phyloP scores from a whole-genome alignment of 2,113 vertebrate species.

The Suricata suricatta region DNA sequence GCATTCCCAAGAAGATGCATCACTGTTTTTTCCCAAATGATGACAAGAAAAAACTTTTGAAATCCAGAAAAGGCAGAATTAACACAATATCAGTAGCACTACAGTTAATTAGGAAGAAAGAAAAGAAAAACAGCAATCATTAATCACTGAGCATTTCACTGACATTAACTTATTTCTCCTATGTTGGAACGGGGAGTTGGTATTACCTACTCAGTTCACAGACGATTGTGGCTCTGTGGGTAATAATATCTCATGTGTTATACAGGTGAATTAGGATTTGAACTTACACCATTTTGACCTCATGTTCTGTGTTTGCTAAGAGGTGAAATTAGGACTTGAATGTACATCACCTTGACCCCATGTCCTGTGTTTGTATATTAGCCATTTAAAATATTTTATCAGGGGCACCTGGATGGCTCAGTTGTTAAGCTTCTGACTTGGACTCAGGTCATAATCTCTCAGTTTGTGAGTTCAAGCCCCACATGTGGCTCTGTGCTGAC shows the following conservation, averaged over 20 bases:
- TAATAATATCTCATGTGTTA: no score
- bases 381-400: not conserved
- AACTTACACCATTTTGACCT: not conserved
- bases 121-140: not conserved
- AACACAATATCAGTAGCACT: not conserved
- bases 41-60: not conserved
- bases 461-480: no score
- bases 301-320: no score
- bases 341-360: not conserved
- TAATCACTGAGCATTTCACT: not conserved
- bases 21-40: not conserved
- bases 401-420: not conserved
- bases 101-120: not conserved
- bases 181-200: fast-evolving
- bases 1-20: not conserved
- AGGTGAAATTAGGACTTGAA: not conserved
- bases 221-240: fast-evolving
- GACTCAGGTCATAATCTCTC: no score
- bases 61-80: not conserved
- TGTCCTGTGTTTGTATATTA: not conserved
- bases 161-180: fast-evolving
- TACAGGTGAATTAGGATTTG: not conserved
- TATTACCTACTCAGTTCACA: not conserved
- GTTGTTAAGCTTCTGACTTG: no score
- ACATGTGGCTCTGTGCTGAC: no score